Conservation (phyloP, 2,888 invertebrate species). For the Capitulum mitella region DNA sequence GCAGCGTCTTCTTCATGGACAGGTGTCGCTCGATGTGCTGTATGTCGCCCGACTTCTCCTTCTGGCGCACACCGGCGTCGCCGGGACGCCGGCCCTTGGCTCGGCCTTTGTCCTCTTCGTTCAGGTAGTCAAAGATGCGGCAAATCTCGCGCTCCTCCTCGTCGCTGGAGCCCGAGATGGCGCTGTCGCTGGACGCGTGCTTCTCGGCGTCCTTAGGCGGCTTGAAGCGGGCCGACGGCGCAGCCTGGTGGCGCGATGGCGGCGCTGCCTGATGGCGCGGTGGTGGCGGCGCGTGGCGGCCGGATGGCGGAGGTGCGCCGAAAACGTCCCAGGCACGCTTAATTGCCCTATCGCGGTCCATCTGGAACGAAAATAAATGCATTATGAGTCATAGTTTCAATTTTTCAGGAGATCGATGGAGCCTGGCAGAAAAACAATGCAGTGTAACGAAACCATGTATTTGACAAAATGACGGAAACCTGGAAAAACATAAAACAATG, state of each 20-base stretch:
- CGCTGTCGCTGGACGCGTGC: slow-evolving; percentile 35
- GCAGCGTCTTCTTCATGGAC: slow-evolving; percentile 78
- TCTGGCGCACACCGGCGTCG: not conserved
- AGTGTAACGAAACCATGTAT: not conserved
- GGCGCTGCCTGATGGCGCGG: too few species aligned
- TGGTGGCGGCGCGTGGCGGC: not conserved
- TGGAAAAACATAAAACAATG: not conserved
- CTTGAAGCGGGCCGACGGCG: slow-evolving; percentile 26
- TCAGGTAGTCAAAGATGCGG: slow-evolving; percentile 36
- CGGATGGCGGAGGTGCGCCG: not conserved
- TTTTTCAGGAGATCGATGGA: not conserved
- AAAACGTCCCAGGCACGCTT: slow-evolving; percentile 17
- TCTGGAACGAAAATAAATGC: not conserved
- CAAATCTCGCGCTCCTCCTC: slow-evolving; percentile 34
- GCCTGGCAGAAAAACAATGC: not conserved
- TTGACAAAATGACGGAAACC: not conserved
- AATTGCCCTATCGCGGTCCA: not conserved
- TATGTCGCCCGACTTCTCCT: slow-evolving; percentile 43
- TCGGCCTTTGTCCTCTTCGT: slow-evolving; percentile 30
- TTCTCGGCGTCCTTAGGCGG: slow-evolving; percentile 30
- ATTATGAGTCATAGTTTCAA: not conserved
- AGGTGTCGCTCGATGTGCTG: slow-evolving; percentile 70
- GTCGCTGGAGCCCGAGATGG: slow-evolving; percentile 34
- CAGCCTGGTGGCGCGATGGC: not conserved
- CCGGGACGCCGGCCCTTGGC: not conserved